Conservation (phyloP, 2,113 vertebrate species). For the Protobothrops flavoviridis region DNA sequence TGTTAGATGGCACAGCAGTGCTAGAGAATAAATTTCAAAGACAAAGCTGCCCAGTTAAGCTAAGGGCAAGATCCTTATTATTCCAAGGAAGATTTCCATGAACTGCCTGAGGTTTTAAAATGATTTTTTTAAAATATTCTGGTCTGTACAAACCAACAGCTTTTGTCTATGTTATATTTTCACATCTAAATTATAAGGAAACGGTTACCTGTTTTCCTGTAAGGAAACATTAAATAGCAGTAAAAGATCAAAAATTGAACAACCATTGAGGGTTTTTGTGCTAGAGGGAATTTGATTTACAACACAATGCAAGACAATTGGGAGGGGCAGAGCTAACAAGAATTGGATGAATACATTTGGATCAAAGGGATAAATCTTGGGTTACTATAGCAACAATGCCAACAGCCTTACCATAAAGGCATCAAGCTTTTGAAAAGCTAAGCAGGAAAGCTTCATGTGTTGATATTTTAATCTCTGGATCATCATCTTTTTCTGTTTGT, state of each 20-base stretch:
- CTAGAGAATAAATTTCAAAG: not conserved
- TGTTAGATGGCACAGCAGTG: not conserved
- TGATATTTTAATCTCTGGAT: not conserved
- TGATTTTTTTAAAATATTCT: not conserved
- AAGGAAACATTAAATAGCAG: not conserved
- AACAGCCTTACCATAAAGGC: constrained; percentile 6
- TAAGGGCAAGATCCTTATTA: not conserved
- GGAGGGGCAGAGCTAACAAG: not conserved
- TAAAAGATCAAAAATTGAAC: not conserved
- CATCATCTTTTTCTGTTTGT: constrained; percentile 19
- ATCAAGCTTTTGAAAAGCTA: constrained; percentile 28
- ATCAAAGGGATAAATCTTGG: not conserved
- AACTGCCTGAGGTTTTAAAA: not conserved
- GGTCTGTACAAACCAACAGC: not conserved
- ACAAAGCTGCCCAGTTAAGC: not conserved
- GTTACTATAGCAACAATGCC: constrained; percentile 24
- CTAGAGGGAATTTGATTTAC: not conserved
- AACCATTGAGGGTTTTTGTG: not conserved
- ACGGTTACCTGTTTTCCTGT: not conserved
- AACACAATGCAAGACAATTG: not conserved
- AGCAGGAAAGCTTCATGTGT: constrained; percentile 9
- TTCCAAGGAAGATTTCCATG: not conserved
- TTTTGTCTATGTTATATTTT: not conserved
- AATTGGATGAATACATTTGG: not conserved
- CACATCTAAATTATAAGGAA: not conserved